phyloP scores from a whole-genome alignment of 2,113 vertebrate genomes.

The Dipodomys merriami region DNA sequence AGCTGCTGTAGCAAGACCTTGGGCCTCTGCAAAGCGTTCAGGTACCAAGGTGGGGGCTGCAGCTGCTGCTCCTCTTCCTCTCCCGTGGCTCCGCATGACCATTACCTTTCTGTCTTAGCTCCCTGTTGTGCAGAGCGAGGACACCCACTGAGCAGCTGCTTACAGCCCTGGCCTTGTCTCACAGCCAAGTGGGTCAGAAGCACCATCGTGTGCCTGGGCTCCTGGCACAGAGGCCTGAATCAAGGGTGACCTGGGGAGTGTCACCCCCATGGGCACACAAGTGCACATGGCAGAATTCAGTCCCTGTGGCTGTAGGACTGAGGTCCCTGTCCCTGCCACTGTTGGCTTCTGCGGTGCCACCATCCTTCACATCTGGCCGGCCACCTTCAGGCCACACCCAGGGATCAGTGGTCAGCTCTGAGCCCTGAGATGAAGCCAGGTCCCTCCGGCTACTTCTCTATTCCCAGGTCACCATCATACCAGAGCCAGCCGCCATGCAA shows the following conservation, averaged over 20 bases:
- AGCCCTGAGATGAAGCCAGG: background rate
- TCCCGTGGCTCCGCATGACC: background rate
- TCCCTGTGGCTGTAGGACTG: background rate
- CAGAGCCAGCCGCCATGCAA: background rate
- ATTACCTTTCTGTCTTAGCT: background rate
- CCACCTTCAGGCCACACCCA: rapidly evolving
- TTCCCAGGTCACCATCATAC: background rate
- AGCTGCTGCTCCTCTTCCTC: background rate
- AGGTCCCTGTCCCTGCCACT: background rate
- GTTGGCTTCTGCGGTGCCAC: rapidly evolving
- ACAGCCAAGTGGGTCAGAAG: background rate
- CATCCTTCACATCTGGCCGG: background rate
- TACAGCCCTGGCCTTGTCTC: background rate
- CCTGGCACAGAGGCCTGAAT: background rate
- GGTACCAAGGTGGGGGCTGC: background rate
- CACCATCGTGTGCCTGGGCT: background rate
- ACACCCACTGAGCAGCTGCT: background rate
- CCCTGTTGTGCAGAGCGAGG: rapidly evolving
- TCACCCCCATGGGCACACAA: too few species aligned
- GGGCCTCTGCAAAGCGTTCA: background rate
- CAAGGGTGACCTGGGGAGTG: background rate
- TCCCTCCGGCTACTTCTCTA: background rate
- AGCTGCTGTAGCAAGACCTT: background rate
- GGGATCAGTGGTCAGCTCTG: too few species aligned
- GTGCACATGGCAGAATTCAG: background rate